These are phyloP conservation scores for Desmodus rotundus DNA, from an alignment of 2,113 vertebrate genomes.

Conservation along the genomic window DNA sequence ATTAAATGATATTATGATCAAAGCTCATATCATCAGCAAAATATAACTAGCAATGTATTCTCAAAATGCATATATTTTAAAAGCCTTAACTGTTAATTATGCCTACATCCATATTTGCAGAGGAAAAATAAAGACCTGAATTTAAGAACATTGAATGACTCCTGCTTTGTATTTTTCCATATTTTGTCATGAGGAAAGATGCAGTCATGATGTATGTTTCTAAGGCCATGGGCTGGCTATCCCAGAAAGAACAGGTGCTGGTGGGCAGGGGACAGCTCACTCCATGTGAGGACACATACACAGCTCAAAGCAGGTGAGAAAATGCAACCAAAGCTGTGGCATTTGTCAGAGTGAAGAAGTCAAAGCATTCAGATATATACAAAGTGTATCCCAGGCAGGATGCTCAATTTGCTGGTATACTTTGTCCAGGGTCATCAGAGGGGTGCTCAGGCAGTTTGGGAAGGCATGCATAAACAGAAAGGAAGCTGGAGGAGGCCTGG, in stretches of 20 bases:
- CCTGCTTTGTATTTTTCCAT: neutral
- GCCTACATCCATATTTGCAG: neutral
- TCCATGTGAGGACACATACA: neutral
- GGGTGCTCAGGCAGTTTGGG: neutral
- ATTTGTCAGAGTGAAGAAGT: neutral
- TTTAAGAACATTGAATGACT: neutral
- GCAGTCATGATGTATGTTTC: neutral
- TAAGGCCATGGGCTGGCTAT: neutral
- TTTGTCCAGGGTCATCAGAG: neutral
- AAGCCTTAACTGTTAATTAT: constrained; percentile 40
- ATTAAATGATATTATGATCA: neutral
- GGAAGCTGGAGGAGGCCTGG: neutral
- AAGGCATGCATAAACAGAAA: neutral
- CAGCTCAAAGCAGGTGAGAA: neutral
- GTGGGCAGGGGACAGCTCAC: accelerated
- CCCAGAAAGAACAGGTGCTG: neutral
- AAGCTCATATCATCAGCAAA: neutral
- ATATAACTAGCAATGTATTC: neutral
- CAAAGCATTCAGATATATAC: neutral
- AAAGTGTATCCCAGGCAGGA: too few relatives aligned
- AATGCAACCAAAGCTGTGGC: neutral
- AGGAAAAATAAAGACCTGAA: constrained; percentile 47
- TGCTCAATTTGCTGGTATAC: neutral
- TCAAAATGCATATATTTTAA: constrained; percentile 16
- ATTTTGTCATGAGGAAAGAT: neutral